phyloP scores from a whole-genome alignment of 1,140 invertebrate species.

The Cydia amplana region DNA sequence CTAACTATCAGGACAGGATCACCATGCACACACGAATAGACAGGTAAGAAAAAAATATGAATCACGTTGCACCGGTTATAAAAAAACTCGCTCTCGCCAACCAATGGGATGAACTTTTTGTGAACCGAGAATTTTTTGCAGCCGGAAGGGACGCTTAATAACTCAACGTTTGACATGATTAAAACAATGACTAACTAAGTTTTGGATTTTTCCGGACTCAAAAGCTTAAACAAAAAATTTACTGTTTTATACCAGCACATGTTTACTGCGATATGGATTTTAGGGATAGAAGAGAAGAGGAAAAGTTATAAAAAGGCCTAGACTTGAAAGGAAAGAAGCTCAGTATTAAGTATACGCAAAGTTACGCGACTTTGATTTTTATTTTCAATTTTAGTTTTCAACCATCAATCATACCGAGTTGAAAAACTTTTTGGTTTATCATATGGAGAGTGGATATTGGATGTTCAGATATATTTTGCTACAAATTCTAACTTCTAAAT shows the following conservation, averaged over 20 bases:
- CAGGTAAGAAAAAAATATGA: neutral
- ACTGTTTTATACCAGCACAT: neutral
- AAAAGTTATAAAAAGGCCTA: neutral
- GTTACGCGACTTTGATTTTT: no score
- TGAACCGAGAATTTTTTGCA: neutral
- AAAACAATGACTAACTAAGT: slow-evolving; percentile 11
- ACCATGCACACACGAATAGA: no score
- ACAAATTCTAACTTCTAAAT: no score
- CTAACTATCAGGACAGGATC: no score
- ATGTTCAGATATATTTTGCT: no score
- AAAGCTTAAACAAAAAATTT: slow-evolving; percentile 1
- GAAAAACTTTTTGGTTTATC: no score
- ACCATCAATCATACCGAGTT: no score
- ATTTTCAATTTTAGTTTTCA: no score
- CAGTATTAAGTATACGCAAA: no score
- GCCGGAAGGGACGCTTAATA: neutral
- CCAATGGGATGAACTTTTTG: neutral
- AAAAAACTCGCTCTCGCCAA: neutral
- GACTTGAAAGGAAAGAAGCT: no score
- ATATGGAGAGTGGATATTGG: no score
- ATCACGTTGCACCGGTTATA: neutral
- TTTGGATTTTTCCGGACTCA: neutral
- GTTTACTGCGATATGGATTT: neutral
- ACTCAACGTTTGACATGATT: slow-evolving; percentile 15
- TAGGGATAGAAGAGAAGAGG: neutral